Evolutionary conservation across 1,140 invertebrate species (phyloP).

Genomic region (Leptonema lineaticorne): DNA sequence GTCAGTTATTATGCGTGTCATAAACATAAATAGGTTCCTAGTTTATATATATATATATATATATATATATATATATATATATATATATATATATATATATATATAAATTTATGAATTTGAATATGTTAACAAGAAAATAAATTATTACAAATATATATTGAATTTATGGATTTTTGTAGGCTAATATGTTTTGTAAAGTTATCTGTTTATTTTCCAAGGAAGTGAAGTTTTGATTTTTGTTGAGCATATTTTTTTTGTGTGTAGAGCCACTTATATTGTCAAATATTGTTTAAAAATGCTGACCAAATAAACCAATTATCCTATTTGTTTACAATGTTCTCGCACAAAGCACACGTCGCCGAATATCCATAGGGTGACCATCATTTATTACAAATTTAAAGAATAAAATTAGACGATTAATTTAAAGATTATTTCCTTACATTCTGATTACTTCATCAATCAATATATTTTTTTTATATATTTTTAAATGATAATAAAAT

Average conservation of each 20-base stretch:
- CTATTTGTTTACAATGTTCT: slow-evolving; percentile 40
- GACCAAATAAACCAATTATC: slow-evolving; percentile 42
- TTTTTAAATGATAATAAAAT: background rate
- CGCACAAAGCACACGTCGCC: slow-evolving; percentile 16
- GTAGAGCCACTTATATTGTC: background rate
- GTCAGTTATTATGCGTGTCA: slow-evolving; percentile 30
- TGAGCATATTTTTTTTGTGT: background rate
- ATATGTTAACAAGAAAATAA: background rate
- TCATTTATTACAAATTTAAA: background rate
- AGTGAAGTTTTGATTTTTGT: background rate
- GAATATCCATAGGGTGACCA: slow-evolving; percentile 11
- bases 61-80: background rate
- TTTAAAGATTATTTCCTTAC: background rate
- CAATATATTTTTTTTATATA: background rate
- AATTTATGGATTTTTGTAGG: background rate
- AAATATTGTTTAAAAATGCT: slow-evolving; percentile 35
- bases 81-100: background rate
- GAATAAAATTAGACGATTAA: background rate
- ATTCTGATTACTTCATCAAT: background rate
- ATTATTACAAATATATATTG: background rate
- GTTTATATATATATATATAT: background rate
- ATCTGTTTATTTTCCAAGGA: background rate
- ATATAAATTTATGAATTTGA: background rate
- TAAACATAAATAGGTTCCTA: slow-evolving; percentile 33
- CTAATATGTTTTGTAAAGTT: background rate